Percentiles rank a stretch among this genome's conserved stretches.
phyloP scores from a whole-genome alignment of 2,797 vertebrate genomes.

The Psittacula echo region DNA sequence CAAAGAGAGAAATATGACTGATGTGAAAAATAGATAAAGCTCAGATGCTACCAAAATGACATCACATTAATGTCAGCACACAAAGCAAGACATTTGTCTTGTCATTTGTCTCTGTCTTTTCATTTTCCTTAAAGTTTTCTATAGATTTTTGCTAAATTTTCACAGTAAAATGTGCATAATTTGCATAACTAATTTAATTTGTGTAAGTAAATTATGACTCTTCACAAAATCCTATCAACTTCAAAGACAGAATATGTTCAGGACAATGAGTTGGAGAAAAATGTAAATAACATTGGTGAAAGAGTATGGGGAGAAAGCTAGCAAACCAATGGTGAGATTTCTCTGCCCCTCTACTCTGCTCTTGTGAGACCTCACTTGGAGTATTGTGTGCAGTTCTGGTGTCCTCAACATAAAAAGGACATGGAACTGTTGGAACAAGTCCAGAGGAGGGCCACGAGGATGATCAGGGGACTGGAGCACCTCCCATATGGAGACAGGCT shows the following conservation, averaged over 20 bases:
- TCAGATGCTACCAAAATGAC: neutral
- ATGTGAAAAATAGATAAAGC: neutral
- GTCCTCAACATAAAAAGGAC: too few relatives aligned
- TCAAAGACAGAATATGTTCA: neutral
- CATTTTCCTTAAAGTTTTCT: neutral
- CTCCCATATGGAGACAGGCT: too few relatives aligned
- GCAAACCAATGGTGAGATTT: neutral
- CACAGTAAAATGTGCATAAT: neutral
- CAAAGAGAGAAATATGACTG: neutral
- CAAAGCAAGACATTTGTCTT: neutral
- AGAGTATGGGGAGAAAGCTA: neutral
- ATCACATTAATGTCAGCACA: neutral
- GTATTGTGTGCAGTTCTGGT: too few relatives aligned
- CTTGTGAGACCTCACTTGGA: too few relatives aligned
- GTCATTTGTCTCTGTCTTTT: neutral
- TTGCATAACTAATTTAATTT: neutral
- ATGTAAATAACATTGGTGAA: neutral
- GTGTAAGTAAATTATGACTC: neutral
- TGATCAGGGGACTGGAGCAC: too few relatives aligned
- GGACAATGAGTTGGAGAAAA: neutral
- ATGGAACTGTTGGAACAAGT: too few relatives aligned
- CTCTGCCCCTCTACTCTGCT: too few relatives aligned
- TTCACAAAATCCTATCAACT: neutral
- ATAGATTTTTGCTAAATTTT: neutral
- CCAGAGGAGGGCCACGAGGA: too few relatives aligned